Conservation (phyloP, 2,113 vertebrate genomes). For the Gallinago paraguaiae region DNA sequence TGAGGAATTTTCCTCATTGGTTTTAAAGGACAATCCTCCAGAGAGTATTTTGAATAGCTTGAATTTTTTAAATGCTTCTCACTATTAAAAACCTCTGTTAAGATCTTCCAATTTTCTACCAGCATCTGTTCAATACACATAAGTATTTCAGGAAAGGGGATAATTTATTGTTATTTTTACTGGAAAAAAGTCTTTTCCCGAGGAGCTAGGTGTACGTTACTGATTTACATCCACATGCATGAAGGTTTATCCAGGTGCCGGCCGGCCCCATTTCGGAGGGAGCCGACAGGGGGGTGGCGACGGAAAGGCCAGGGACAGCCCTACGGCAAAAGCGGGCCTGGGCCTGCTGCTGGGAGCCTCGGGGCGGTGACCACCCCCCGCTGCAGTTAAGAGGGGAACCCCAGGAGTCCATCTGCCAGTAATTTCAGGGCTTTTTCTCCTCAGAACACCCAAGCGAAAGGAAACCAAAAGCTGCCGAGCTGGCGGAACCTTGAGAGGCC, state of each 20-base stretch:
- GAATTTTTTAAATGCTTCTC: neutral
- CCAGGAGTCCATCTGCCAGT: accelerated
- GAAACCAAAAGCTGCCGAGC: neutral
- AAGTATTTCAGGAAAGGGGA: neutral
- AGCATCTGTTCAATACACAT: accelerated
- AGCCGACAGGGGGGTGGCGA: accelerated
- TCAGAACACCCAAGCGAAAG: neutral
- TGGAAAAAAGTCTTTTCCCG: accelerated
- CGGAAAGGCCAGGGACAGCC: no score
- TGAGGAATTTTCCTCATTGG: neutral
- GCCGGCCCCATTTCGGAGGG: no score
- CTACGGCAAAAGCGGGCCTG: accelerated
- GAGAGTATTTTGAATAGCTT: neutral
- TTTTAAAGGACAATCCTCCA: neutral
- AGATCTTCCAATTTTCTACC: neutral
- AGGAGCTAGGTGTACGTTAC: neutral
- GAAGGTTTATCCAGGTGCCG: accelerated
- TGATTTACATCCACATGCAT: accelerated
- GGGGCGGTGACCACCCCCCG: neutral
- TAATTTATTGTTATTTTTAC: neutral
- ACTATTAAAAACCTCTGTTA: neutral
- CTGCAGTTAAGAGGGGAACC: neutral
- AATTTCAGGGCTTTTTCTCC: neutral
- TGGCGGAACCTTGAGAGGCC: neutral
- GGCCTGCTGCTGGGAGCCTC: neutral